These are phyloP conservation scores for Platypus cylindrus DNA, from an alignment of 2,888 invertebrate genomes.

Conservation along the genomic window DNA sequence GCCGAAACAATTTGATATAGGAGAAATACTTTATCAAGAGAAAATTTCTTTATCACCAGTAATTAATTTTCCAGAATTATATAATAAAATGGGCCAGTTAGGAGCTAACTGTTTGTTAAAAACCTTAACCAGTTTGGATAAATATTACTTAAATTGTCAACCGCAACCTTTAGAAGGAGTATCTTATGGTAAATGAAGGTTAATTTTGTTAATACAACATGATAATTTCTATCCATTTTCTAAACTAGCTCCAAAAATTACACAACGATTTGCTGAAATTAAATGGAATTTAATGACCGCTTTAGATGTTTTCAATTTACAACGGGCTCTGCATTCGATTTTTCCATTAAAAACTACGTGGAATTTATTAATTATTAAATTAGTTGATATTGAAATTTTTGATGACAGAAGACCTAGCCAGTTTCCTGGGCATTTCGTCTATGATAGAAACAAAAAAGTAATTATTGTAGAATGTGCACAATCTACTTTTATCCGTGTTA, in stretches of 20 bases:
- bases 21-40: slow-evolving; percentile 52
- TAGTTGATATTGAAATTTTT: slow-evolving; percentile 37
- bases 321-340: slow-evolving; percentile 54
- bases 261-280: slow-evolving; percentile 45
- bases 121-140: slow-evolving; percentile 46
- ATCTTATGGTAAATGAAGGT: slow-evolving; percentile 51
- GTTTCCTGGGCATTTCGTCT: slow-evolving; percentile 47
- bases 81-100: slow-evolving; percentile 47
- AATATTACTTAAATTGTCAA: slow-evolving; percentile 41
- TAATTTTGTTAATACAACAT: slow-evolving; percentile 1
- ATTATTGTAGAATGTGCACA: slow-evolving; percentile 56
- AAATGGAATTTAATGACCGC: slow-evolving; percentile 55
- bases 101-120: slow-evolving; percentile 57
- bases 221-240: too few relatives aligned
- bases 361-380: slow-evolving; percentile 46
- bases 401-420: slow-evolving; percentile 2
- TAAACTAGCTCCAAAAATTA: slow-evolving; percentile 70
- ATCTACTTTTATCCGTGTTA: slow-evolving; percentile 50
- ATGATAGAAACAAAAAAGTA: slow-evolving; percentile 42
- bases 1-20: slow-evolving; percentile 70
- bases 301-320: slow-evolving; percentile 52
- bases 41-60: slow-evolving; percentile 42
- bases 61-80: slow-evolving; percentile 52
- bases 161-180: slow-evolving; percentile 49
- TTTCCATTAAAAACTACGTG: slow-evolving; percentile 46